phyloP scores from a whole-genome alignment of 2,888 invertebrate genomes.

The Calliphora vomitoria region DNA sequence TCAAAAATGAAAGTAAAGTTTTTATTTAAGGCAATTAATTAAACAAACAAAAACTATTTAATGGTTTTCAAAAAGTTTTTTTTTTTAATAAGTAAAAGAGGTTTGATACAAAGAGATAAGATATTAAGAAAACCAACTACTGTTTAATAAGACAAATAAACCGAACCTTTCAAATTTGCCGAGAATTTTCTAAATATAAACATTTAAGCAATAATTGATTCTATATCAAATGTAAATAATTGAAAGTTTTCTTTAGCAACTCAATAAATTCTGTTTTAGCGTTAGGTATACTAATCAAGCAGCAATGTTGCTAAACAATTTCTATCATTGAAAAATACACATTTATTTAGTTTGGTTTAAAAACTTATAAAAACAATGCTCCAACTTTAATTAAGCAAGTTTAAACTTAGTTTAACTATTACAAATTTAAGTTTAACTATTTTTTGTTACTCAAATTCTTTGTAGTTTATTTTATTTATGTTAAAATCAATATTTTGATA shows the following conservation, averaged over 20 bases:
- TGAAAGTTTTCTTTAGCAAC: too few relatives aligned
- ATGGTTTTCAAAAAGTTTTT: neutral
- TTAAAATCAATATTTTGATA: neutral
- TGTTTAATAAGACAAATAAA: too few relatives aligned
- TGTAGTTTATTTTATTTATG: neutral
- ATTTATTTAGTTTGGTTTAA: too few relatives aligned
- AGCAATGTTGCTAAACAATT: constrained; percentile 9
- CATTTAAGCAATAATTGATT: too few relatives aligned
- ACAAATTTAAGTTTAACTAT: neutral
- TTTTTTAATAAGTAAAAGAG: neutral
- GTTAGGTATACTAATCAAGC: too few relatives aligned
- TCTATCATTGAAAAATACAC: too few relatives aligned
- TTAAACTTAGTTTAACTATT: neutral
- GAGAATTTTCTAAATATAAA: too few relatives aligned
- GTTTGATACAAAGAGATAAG: neutral
- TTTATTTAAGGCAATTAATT: neutral
- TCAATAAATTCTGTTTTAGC: too few relatives aligned
- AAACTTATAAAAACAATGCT: neutral
- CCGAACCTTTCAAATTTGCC: too few relatives aligned
- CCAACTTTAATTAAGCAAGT: neutral
- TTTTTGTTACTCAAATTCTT: neutral
- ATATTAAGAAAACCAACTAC: neutral
- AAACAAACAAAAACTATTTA: neutral
- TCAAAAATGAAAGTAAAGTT: neutral
- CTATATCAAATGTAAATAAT: too few relatives aligned